Conservation (phyloP, 2,113 vertebrate species). For the Amazona vittata region DNA sequence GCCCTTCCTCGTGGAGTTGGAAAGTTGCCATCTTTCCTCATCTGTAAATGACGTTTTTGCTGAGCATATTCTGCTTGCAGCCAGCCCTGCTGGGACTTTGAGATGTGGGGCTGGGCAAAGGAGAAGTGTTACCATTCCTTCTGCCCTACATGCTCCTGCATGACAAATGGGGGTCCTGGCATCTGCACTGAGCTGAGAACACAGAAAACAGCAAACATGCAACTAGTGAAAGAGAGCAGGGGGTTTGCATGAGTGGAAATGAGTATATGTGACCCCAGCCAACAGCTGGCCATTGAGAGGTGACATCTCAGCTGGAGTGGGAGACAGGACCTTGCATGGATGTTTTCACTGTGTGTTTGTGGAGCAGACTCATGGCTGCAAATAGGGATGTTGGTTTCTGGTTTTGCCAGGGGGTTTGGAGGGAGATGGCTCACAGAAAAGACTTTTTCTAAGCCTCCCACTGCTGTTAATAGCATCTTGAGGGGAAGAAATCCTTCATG, state of each 20-base stretch:
- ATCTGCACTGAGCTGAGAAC: background rate
- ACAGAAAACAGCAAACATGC: background rate
- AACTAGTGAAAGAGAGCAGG: background rate
- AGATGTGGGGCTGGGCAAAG: background rate
- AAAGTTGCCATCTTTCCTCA: background rate
- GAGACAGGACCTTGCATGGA: background rate
- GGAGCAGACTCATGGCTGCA: background rate
- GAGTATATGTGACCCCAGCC: background rate
- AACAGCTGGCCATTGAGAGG: accelerated
- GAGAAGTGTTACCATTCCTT: background rate
- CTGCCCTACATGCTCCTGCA: background rate
- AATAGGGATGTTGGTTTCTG: background rate
- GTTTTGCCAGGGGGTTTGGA: background rate
- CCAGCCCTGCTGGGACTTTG: background rate
- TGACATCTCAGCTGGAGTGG: background rate
- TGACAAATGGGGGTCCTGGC: accelerated
- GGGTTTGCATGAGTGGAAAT: background rate
- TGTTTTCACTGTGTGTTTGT: background rate
- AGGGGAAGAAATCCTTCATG: background rate
- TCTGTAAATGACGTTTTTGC: background rate
- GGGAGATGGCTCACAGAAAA: background rate
- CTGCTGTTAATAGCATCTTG: accelerated
- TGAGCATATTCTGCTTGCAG: background rate
- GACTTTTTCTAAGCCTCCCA: background rate
- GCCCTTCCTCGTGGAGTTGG: accelerated